phyloP scores from a whole-genome alignment of 37 sponge, comb jelly and placozoan genomes.

The Petrosia ficiformis region DNA sequence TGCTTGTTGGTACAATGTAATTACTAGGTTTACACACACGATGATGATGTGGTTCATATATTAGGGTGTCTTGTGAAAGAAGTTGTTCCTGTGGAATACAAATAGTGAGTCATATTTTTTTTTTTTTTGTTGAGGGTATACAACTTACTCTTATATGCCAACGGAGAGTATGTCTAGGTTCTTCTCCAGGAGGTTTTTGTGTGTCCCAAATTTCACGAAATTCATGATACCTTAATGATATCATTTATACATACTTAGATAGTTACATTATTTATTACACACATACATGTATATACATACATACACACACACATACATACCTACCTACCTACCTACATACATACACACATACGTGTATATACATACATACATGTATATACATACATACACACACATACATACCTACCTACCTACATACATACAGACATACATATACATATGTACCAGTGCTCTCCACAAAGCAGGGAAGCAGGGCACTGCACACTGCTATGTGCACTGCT shows the following conservation, averaged over 20 bases:
- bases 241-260: not conserved
- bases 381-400: no score
- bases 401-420: no score
- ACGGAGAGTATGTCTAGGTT: slow-evolving; percentile 48
- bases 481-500: no score
- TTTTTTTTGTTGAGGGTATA: not conserved
- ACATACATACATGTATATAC: not conserved
- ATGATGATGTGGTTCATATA: not conserved
- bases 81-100: slow-evolving; percentile 40
- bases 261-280: not conserved
- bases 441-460: no score
- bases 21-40: slow-evolving; percentile 12
- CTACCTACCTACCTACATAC: no score
- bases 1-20: slow-evolving; percentile 64
- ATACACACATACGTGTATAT: not conserved
- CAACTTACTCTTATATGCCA: slow-evolving; percentile 80
- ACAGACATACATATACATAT: not conserved
- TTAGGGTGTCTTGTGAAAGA: slow-evolving; percentile 43
- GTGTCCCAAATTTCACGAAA: slow-evolving; percentile 64
- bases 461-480: no score
- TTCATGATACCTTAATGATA: slow-evolving; percentile 62
- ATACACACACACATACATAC: not conserved
- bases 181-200: slow-evolving; percentile 63
- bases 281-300: not conserved
- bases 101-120: not conserved